Base-by-base conservation (phyloP, 2,113 vertebrate genomes). In the Nesoenas mayeri region DNA sequence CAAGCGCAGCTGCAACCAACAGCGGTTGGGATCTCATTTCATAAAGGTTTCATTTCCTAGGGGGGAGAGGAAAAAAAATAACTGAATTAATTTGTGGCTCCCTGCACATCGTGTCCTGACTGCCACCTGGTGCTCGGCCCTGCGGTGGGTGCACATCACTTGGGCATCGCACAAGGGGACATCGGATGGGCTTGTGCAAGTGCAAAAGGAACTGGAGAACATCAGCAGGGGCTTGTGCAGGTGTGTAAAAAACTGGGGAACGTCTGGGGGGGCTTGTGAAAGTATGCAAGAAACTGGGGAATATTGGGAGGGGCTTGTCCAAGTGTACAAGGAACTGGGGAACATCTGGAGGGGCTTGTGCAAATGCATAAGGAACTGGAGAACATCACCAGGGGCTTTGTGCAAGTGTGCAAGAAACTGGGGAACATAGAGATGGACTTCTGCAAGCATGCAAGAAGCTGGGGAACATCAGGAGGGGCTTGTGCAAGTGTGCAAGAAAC, bases 311-410 rank as follows among this genome's bases (percentile, higher is more conserved):
- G 36, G 20, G 13, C 31, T 22, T 19, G 16, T 36, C 11, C 31
- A 25, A 11, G 38, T 0, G 25, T 10, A 36, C 17, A 14, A 10
- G 1, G 19, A 31, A 11, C 9, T 17, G 28, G 34, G 11, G 12
- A 5, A 16, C 14, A 22, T 20, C 14, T 19, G 9, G 32, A 12
- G 2, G 36, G 20, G 13, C 24, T 21, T 19, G 16, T 36, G 14
- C 36, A 25, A 11, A 32, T 0, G 19, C 10, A 36, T 17, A 14
- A 10, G 1, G 22, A 10, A 1, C 1, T 9, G 3, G 1, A 4
- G 15, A 20, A 24, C 14, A 24, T 28, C 5, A 3, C 7, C 26
- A 12, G 2, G 25, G 20, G 10, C 22, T 18, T 18, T 19, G 12
- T 36, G 14, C 36, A 25, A 11, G 47, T 0, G 25, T 10, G 31